phyloP scores from a whole-genome alignment of 2,797 vertebrate species.

The Phylloscopus collybita region DNA sequence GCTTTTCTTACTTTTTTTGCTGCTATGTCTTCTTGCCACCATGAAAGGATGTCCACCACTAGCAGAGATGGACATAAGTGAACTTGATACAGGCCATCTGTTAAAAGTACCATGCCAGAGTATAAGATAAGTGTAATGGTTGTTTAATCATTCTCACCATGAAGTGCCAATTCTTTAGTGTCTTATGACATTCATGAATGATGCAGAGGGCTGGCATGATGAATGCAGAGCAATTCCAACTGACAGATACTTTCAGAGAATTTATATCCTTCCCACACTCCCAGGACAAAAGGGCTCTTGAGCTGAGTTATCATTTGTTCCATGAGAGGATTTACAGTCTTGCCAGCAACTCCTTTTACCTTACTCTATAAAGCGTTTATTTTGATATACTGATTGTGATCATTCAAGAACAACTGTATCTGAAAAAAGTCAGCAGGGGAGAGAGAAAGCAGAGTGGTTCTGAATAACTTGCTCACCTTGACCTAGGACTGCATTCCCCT shows the following conservation, averaged over 20 bases:
- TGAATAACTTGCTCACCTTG: conserved; percentile 43
- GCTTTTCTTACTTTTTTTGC: background rate
- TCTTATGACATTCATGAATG: conserved; percentile 79
- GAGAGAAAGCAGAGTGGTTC: background rate
- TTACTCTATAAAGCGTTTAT: conserved; percentile 71
- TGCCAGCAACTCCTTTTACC: conserved; percentile 71
- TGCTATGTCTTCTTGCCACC: background rate
- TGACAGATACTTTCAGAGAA: conserved; percentile 75
- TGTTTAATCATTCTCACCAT: conserved; percentile 75
- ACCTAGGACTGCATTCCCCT: background rate
- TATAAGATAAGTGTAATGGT: conserved; percentile 68
- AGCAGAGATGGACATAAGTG: background rate
- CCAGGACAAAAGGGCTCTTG: conserved; percentile 73
- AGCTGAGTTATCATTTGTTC: conserved; percentile 76
- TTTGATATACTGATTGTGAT: conserved; percentile 77
- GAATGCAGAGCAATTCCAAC: conserved; percentile 73
- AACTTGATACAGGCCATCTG: background rate
- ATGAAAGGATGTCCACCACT: background rate
- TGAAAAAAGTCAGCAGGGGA: conserved; percentile 55
- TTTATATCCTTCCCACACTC: conserved; percentile 69
- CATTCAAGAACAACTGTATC: conserved; percentile 73
- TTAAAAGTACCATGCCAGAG: conserved; percentile 48
- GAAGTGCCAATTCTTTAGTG: conserved; percentile 76
- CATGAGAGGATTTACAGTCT: conserved; percentile 76
- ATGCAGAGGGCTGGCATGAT: conserved; percentile 74